These are phyloP conservation scores for Syritta pipiens DNA, from an alignment of 2,888 invertebrate species.

Conservation along the genomic window DNA sequence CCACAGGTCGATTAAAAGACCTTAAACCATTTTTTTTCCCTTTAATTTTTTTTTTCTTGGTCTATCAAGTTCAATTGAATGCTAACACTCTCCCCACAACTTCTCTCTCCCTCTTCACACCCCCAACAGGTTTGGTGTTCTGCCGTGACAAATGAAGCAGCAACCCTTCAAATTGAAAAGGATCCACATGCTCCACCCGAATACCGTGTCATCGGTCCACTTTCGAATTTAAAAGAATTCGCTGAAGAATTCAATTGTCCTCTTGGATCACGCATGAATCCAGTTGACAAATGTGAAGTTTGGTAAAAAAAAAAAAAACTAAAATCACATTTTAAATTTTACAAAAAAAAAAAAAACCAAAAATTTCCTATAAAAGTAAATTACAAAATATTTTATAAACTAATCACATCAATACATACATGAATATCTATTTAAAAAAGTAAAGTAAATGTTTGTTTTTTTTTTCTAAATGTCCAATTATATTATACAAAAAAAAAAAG, in stretches of 20 bases:
- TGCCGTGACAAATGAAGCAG: slow-evolving; percentile 90
- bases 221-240: slow-evolving; percentile 90
- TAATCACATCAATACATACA: neutral
- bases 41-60: too few species aligned
- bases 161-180: slow-evolving; percentile 92
- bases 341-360: neutral
- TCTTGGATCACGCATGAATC: slow-evolving; percentile 88
- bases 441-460: neutral
- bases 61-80: too few species aligned
- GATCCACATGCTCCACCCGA: slow-evolving; percentile 93
- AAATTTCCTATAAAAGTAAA: neutral
- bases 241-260: slow-evolving; percentile 87
- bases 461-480: neutral
- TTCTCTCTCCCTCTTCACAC: too few species aligned
- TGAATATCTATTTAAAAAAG: neutral
- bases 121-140: slow-evolving; percentile 96
- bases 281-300: slow-evolving; percentile 88
- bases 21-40: too few species aligned
- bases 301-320: slow-evolving; percentile 35
- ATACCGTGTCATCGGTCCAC: slow-evolving; percentile 89
- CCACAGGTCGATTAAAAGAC: too few species aligned
- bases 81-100: too few species aligned
- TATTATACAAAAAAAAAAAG: too few species aligned
- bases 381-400: neutral
- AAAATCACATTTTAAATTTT: neutral